phyloP scores from a whole-genome alignment of 2,113 vertebrate genomes.

The Cyanoliseus patagonus region DNA sequence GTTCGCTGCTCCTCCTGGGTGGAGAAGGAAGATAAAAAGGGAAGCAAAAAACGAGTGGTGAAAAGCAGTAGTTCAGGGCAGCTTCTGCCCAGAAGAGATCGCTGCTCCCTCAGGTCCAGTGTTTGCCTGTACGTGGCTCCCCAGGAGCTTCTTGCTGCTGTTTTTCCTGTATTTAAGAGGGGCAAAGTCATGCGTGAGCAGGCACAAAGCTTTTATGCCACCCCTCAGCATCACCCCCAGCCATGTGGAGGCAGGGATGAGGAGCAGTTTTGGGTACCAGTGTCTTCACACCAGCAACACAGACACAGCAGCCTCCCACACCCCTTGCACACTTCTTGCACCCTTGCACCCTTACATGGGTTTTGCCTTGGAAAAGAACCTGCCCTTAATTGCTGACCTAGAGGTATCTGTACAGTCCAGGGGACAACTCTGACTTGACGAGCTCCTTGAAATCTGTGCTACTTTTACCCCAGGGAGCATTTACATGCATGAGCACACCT shows the following conservation, averaged over 20 bases:
- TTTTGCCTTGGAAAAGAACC: neutral
- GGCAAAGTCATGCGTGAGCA: fast-evolving
- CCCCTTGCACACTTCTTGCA: neutral
- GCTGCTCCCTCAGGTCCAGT: neutral
- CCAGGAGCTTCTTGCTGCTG: neutral
- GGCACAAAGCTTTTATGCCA: neutral
- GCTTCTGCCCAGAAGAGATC: neutral
- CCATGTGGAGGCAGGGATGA: too few species aligned
- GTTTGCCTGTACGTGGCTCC: neutral
- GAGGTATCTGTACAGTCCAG: neutral
- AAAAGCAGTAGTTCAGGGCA: neutral
- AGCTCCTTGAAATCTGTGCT: neutral
- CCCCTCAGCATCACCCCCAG: neutral
- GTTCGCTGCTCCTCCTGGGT: neutral
- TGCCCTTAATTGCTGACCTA: neutral
- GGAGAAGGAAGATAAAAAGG: neutral
- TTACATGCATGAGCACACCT: neutral
- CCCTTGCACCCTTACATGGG: neutral
- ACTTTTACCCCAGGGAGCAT: fast-evolving
- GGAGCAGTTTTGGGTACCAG: neutral
- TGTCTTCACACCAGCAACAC: neutral
- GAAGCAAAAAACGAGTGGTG: neutral
- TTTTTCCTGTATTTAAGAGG: neutral
- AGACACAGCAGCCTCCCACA: neutral
- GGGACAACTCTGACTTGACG: neutral